Conservation (phyloP, 2,113 vertebrate genomes). For the Micronisus gabar region DNA sequence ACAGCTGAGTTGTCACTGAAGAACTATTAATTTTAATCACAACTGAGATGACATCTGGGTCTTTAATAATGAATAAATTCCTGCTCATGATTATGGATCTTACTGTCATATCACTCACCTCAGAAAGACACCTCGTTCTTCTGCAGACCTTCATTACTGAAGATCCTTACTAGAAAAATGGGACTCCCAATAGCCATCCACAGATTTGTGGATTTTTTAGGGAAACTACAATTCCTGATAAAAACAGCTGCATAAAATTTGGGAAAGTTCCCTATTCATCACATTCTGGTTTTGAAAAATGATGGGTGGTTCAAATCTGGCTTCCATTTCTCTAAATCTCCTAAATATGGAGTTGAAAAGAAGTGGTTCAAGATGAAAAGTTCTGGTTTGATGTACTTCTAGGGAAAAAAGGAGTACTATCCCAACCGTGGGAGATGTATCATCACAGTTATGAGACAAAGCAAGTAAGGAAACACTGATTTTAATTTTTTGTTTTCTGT, state of each 20-base stretch:
- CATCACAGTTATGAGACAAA: neutral
- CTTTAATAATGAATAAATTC: neutral
- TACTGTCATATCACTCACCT: neutral
- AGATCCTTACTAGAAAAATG: neutral
- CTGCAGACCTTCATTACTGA: neutral
- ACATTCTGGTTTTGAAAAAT: neutral
- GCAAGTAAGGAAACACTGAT: neutral
- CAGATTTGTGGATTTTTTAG: neutral
- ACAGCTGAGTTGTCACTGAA: neutral
- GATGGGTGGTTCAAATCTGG: neutral
- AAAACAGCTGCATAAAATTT: constrained; percentile 1
- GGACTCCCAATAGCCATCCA: neutral
- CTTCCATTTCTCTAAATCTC: neutral
- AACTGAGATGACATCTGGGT: neutral
- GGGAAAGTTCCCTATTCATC: neutral
- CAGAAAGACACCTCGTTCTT: neutral
- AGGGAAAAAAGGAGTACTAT: neutral
- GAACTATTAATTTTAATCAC: neutral
- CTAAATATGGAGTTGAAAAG: neutral
- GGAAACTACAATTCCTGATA: neutral
- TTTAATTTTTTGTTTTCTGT: neutral
- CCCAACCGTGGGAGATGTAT: neutral
- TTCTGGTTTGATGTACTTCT: neutral
- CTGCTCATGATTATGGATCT: neutral
- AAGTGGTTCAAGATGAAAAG: neutral